Evolutionary conservation across 2,797 vertebrate species (phyloP).

Genomic region (Tangara arthus): DNA sequence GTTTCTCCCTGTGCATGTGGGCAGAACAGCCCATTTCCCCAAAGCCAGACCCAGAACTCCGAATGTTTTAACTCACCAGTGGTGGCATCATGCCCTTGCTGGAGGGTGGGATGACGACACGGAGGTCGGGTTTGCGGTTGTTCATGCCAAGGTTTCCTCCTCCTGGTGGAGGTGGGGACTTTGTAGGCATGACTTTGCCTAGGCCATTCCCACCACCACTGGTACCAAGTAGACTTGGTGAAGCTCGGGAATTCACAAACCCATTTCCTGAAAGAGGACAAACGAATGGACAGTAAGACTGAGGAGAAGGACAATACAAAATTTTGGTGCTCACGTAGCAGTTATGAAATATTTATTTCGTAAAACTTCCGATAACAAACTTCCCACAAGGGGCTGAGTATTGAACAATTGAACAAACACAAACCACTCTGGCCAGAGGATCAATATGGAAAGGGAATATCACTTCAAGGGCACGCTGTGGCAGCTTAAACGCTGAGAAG

Average conservation of each 20-base stretch:
- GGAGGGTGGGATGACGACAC: slow-evolving; percentile 95
- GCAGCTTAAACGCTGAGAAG: slow-evolving; percentile 1
- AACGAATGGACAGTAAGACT: not conserved
- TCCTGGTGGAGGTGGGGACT: slow-evolving; percentile 95
- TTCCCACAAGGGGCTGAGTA: not conserved
- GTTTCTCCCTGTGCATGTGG: not conserved
- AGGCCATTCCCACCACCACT: slow-evolving; percentile 88
- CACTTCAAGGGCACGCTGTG: slow-evolving; percentile 9
- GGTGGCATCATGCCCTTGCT: slow-evolving; percentile 99
- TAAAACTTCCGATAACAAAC: not conserved
- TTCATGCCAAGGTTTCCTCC: slow-evolving; percentile 90
- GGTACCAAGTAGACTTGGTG: slow-evolving; percentile 88
- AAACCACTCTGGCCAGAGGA: not conserved
- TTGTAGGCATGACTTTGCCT: slow-evolving; percentile 95
- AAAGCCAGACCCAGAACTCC: not conserved
- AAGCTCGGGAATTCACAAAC: slow-evolving; percentile 94
- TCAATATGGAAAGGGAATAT: not conserved
- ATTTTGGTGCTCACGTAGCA: not conserved
- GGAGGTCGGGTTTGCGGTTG: slow-evolving; percentile 93
- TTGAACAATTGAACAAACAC: not conserved
- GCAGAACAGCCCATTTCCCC: not conserved
- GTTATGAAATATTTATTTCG: not conserved
- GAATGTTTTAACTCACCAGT: slow-evolving; percentile 81
- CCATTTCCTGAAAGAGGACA: slow-evolving; percentile 85
- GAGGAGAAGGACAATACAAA: not conserved